phyloP scores from a whole-genome alignment of 2,113 vertebrate species.

The human region GRCh38 chr13:24173001-24173500 shows the following conservation, averaged over 20 bases:
- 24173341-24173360: background rate
- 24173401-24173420: background rate
- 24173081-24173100: too few relatives aligned
- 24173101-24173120: too few relatives aligned
- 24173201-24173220: too few relatives aligned
- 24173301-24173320: background rate
- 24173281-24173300: background rate
- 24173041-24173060: background rate
- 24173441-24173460: background rate
- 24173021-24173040: background rate
- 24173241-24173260: too few relatives aligned
- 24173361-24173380: too few relatives aligned
- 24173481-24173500: background rate
- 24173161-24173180: too few relatives aligned
- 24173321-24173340: background rate
- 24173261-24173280: background rate
- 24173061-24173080: background rate
- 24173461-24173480: background rate
- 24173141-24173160: too few relatives aligned
- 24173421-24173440: background rate
- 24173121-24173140: too few relatives aligned
- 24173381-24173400: too few relatives aligned
- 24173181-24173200: too few relatives aligned
- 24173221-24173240: too few relatives aligned
- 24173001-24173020: background rate